Conservation (phyloP, 2,888 invertebrate species). For the Lypha dubia region DNA sequence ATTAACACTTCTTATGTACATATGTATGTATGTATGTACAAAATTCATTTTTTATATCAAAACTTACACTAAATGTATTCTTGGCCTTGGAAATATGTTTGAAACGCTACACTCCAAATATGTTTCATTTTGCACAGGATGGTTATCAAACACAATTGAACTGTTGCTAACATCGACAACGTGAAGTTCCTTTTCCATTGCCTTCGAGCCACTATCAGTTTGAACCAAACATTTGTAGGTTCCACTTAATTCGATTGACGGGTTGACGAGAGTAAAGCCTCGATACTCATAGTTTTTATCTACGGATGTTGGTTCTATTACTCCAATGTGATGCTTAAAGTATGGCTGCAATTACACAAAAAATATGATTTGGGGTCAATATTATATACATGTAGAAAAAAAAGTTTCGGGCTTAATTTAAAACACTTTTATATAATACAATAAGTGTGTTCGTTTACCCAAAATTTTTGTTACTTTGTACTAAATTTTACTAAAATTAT, state of each 20-base stretch:
- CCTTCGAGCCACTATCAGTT: conserved; percentile 84
- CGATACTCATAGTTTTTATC: conserved; percentile 88
- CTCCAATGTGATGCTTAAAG: conserved; percentile 85
- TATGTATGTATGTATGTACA: neutral
- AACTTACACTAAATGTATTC: conserved; percentile 73
- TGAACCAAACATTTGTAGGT: conserved; percentile 88
- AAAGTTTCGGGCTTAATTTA: too few relatives aligned
- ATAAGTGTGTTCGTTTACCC: too few relatives aligned
- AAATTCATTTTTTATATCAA: too few relatives aligned
- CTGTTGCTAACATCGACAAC: conserved; percentile 74
- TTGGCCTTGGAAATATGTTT: conserved; percentile 73
- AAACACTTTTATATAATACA: too few relatives aligned
- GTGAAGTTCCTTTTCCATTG: conserved; percentile 71
- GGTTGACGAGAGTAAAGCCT: conserved; percentile 88
- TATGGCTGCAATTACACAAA: conserved; percentile 72
- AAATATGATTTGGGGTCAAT: neutral
- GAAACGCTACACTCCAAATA: conserved; percentile 73
- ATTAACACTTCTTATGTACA: too few relatives aligned
- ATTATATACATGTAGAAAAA: too few relatives aligned
- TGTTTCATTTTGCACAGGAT: conserved; percentile 73
- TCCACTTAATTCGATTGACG: conserved; percentile 88
- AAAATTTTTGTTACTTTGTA: too few relatives aligned
- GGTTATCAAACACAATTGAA: conserved; percentile 67
- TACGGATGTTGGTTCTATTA: conserved; percentile 86
- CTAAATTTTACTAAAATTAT: too few relatives aligned